A percentile compares a stretch with the other conserved stretches of the same genome.
phyloP scores from a whole-genome alignment of 2,113 vertebrate genomes.

The Caranx ignobilis region DNA sequence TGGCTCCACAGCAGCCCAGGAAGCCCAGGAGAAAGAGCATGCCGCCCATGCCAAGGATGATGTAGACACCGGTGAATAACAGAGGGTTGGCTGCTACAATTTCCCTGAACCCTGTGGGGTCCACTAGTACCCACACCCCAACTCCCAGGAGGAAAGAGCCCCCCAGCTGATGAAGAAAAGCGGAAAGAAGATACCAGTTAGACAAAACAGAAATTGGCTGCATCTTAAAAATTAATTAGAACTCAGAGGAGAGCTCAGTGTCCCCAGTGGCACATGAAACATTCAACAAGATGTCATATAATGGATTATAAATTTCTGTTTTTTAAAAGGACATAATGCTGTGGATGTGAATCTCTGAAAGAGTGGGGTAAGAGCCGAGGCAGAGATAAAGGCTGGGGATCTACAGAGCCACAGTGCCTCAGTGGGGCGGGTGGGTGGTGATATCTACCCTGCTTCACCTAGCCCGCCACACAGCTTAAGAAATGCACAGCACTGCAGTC shows the following conservation, averaged over 20 bases:
- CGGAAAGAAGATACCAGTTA: conserved; percentile 22
- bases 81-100: conserved; percentile 93
- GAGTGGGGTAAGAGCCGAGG: conserved; percentile 27
- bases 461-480: conserved; percentile 55
- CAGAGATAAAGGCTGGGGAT: conserved; percentile 36
- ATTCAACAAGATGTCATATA: conserved; percentile 41
- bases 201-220: conserved; percentile 42
- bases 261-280: conserved; percentile 29
- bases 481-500: conserved; percentile 40
- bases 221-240: conserved; percentile 47
- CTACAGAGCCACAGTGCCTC: conserved; percentile 31
- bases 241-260: conserved; percentile 24
- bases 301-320: conserved; percentile 27
- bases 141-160: conserved; percentile 93
- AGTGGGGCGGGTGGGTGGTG: conserved; percentile 29
- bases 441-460: conserved; percentile 44
- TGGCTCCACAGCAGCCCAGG: conserved; percentile 95
- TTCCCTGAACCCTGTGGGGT: conserved; percentile 95
- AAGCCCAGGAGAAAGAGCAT: conserved; percentile 97
- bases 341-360: conserved; percentile 40
- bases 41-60: conserved; percentile 93
- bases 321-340: conserved; percentile 6
- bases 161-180: conserved; percentile 85
- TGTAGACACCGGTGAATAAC: conserved; percentile 92
- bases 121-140: conserved; percentile 95